Evolutionary conservation across 2,888 invertebrate species (phyloP).

Genomic region (Julus scandinavius): DNA sequence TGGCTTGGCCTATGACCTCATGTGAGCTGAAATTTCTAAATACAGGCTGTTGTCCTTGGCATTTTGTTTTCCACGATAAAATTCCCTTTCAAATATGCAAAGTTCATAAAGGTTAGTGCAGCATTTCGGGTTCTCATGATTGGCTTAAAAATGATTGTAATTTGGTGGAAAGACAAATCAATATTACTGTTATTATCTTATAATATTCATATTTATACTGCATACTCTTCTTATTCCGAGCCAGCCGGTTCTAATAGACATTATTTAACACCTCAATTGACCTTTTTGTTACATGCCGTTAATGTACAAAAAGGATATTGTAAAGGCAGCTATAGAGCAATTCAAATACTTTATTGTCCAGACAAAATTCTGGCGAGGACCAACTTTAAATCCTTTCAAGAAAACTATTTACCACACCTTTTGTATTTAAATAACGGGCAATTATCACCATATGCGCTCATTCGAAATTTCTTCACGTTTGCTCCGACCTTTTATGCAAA

Average conservation of each 20-base stretch:
- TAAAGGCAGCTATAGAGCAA: neutral
- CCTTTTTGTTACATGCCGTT: neutral
- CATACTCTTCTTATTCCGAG: neutral
- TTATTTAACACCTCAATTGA: neutral
- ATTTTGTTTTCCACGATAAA: neutral
- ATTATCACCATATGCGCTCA: neutral
- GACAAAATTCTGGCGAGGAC: neutral
- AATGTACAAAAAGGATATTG: neutral
- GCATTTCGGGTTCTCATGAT: neutral
- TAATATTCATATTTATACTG: too few relatives aligned
- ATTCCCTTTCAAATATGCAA: neutral
- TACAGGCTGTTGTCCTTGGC: neutral
- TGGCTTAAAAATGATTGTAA: neutral
- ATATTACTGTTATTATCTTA: neutral
- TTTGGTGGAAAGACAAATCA: neutral
- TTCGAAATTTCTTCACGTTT: neutral
- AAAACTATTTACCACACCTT: slow-evolving; percentile 3
- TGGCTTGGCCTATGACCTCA: neutral
- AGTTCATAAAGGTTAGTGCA: neutral
- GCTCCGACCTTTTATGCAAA: neutral
- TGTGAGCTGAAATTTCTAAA: neutral
- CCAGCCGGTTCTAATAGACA: neutral
- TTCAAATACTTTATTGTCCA: neutral
- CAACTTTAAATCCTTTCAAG: neutral
- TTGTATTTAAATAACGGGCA: slow-evolving; percentile 23